Evolutionary conservation across 2,888 invertebrate genomes (phyloP).

Genomic region (Drosophila helvetica): DNA sequence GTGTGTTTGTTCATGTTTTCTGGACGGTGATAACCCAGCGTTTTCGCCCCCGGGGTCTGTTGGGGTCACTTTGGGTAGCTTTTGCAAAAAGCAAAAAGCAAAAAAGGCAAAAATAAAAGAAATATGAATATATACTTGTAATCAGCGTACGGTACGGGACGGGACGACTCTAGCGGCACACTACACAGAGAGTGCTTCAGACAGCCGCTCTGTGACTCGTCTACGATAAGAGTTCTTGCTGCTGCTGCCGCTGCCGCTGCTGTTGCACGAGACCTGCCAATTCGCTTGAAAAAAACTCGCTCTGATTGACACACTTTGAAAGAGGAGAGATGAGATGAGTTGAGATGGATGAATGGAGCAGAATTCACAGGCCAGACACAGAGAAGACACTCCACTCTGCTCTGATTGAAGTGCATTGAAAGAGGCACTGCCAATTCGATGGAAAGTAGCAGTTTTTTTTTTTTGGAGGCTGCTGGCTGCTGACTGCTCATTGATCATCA

Average conservation of each 20-base stretch:
- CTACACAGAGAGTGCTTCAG: slow-evolving; percentile 36
- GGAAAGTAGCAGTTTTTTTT: slow-evolving; percentile 11
- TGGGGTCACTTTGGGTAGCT: slow-evolving; percentile 71
- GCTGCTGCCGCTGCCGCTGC: background rate
- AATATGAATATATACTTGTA: slow-evolving; percentile 52
- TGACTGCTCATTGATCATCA: slow-evolving; percentile 31
- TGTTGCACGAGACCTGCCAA: slow-evolving; percentile 73
- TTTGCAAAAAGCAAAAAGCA: slow-evolving; percentile 65
- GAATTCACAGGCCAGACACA: slow-evolving; percentile 2
- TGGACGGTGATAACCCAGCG: slow-evolving; percentile 71
- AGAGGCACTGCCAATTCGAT: slow-evolving; percentile 1
- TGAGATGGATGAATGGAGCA: background rate
- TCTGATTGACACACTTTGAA: slow-evolving; percentile 45
- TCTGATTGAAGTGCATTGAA: no score
- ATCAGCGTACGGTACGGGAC: slow-evolving; percentile 51
- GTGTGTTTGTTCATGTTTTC: slow-evolving; percentile 69
- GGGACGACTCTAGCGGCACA: slow-evolving; percentile 60
- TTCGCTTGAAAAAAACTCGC: slow-evolving; percentile 68
- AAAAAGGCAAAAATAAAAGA: slow-evolving; percentile 37
- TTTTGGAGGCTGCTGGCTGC: no score
- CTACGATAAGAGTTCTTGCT: slow-evolving; percentile 38
- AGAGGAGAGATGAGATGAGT: no score
- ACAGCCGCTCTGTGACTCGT: background rate
- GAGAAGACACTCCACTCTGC: slow-evolving; percentile 23
- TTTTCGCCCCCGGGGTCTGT: slow-evolving; percentile 60